Evolutionary conservation across 2,113 vertebrate genomes (phyloP).

Genomic region (Calyptommatus sinebrachiatus): DNA sequence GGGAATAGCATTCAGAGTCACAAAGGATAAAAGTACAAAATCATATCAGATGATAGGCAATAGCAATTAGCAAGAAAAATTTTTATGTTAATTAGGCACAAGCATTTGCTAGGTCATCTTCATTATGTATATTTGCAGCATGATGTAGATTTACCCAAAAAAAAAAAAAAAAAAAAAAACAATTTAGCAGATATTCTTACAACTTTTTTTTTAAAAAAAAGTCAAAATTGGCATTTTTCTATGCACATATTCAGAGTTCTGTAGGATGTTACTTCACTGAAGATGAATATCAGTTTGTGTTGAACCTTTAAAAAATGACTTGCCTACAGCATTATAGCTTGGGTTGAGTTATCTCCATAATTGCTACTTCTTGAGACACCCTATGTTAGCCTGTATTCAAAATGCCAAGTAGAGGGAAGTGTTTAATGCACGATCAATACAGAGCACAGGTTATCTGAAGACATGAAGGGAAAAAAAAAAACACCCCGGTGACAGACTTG

Average conservation of each 20-base stretch:
- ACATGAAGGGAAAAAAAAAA: too few relatives aligned
- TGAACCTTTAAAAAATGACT: not conserved
- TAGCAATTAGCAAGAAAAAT: slow-evolving; percentile 80
- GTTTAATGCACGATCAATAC: too few relatives aligned
- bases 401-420: too few relatives aligned
- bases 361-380: too few relatives aligned
- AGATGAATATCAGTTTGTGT: accelerated
- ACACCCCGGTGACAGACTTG: too few relatives aligned
- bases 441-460: too few relatives aligned
- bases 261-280: not conserved
- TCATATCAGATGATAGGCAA: slow-evolving; percentile 72
- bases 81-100: slow-evolving; percentile 77
- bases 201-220: slow-evolving; percentile 10
- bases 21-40: slow-evolving; percentile 70
- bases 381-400: too few relatives aligned
- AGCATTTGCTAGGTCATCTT: slow-evolving; percentile 80
- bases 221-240: slow-evolving; percentile 27
- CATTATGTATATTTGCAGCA: slow-evolving; percentile 78
- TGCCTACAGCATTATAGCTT: not conserved
- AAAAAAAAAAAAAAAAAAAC: slow-evolving; percentile 65
- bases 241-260: slow-evolving; percentile 13
- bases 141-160: slow-evolving; percentile 68
- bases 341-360: too few relatives aligned
- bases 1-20: slow-evolving; percentile 53
- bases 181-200: slow-evolving; percentile 62